Evolutionary conservation across 2,888 invertebrate genomes (phyloP).

Genomic region (Pseudococcus longispinus): DNA sequence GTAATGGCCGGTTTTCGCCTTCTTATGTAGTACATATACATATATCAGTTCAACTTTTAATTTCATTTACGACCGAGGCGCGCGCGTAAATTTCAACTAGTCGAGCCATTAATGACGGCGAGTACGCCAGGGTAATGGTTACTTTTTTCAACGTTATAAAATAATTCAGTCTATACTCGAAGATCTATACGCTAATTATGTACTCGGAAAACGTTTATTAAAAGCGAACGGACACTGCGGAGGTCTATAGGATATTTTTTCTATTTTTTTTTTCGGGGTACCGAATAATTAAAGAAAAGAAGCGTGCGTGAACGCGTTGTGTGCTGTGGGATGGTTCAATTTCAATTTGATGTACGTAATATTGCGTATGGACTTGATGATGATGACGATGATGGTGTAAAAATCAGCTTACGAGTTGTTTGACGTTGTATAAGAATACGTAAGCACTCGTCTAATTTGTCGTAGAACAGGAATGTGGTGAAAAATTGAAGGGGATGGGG

Average conservation of each 20-base stretch:
- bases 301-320: background rate
- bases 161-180: background rate
- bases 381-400: background rate
- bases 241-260: background rate
- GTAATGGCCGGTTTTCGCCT: slow-evolving; percentile 5
- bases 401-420: no score
- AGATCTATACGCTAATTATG: background rate
- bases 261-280: background rate
- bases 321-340: background rate
- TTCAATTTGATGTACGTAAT: background rate
- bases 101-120: background rate
- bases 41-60: slow-evolving; percentile 7
- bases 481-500: no score
- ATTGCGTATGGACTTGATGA: background rate
- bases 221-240: background rate
- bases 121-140: background rate
- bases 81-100: slow-evolving; percentile 10
- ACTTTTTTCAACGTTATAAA: background rate
- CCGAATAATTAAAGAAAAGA: background rate
- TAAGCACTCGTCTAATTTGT: no score
- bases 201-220: background rate
- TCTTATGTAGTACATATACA: background rate
- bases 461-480: no score
- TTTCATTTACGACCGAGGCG: background rate
- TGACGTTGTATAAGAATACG: no score